phyloP scores from a whole-genome alignment of 2,797 vertebrate species.

The Cichlasoma orientale region DNA sequence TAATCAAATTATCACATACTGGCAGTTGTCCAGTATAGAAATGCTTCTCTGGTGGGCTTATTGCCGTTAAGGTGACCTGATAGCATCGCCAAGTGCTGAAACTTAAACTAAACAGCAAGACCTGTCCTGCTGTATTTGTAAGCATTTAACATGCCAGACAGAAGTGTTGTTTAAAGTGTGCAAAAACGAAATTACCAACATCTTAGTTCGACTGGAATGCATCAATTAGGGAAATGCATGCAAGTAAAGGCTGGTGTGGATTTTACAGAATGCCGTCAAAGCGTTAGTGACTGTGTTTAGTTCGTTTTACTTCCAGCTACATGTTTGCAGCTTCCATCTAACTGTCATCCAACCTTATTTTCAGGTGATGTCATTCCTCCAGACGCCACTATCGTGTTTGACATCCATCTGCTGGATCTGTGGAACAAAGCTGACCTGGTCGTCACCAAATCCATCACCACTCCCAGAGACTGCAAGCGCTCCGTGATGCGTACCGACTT shows the following conservation, averaged over 20 bases:
- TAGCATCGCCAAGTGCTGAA: background rate
- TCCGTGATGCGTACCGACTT: conserved; percentile 91
- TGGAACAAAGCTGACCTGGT: conserved; percentile 94
- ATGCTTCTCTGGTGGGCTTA: background rate
- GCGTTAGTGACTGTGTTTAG: background rate
- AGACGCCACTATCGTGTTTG: conserved; percentile 91
- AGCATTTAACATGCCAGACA: background rate
- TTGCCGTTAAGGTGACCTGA: background rate
- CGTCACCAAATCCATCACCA: conserved; percentile 83
- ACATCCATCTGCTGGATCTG: conserved; percentile 89
- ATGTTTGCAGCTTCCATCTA: background rate
- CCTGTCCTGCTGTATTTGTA: background rate
- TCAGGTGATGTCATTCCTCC: conserved; percentile 85
- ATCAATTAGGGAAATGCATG: background rate
- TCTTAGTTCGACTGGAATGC: background rate
- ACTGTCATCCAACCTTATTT: background rate
- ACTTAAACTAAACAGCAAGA: background rate
- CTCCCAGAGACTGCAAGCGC: conserved; percentile 86
- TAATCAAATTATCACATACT: background rate
- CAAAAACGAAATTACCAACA: background rate
- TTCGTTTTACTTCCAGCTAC: background rate
- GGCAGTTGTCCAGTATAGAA: background rate
- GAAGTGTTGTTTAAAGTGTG: too few species aligned
- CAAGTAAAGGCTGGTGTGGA: background rate
- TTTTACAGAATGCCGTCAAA: background rate